Percentiles rank a stretch among this genome's conserved stretches.
Evolutionary conservation across 2,888 invertebrate species (phyloP).

Genomic region (Rambutsinella grinnellia): DNA sequence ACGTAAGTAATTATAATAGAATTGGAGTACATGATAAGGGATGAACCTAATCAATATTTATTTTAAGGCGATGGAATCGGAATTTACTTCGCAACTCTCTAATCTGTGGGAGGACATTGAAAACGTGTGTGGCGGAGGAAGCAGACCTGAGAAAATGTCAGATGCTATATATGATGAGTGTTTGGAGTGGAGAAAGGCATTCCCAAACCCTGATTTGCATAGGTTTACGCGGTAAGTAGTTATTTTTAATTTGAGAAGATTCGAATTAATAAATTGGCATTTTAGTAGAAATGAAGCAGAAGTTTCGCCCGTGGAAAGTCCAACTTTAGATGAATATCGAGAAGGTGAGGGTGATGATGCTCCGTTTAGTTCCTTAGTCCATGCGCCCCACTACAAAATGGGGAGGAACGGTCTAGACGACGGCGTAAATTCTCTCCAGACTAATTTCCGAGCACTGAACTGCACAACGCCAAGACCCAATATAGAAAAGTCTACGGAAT

Average conservation of each 20-base stretch:
- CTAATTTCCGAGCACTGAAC: conserved; percentile 35
- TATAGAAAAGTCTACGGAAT: conserved; percentile 51
- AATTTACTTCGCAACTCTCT: conserved; percentile 57
- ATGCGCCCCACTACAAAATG: background rate
- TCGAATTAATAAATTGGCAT: too few relatives aligned
- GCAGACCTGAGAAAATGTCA: conserved; percentile 58
- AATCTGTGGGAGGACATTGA: conserved; percentile 63
- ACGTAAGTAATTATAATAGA: conserved; percentile 49
- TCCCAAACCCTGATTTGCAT: conserved; percentile 56
- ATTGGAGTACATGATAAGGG: background rate
- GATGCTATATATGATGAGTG: conserved; percentile 59
- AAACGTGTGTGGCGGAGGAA: conserved; percentile 49
- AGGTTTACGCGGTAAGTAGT: conserved; percentile 50
- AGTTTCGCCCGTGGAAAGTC: conserved; percentile 3
- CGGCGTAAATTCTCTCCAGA: conserved; percentile 10
- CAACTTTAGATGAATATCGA: conserved; percentile 1
- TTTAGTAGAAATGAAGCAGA: conserved; percentile 9
- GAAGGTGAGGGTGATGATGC: background rate
- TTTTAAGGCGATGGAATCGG: conserved; percentile 62
- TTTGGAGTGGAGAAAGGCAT: conserved; percentile 61
- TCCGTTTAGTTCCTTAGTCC: conserved; percentile 19
- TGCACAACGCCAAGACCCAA: conserved; percentile 53
- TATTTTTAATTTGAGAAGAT: background rate
- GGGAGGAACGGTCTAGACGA: conserved; percentile 13
- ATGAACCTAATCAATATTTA: background rate